Conservation (phyloP, 2,113 vertebrate species). For the Melanerpes formicivorus region DNA sequence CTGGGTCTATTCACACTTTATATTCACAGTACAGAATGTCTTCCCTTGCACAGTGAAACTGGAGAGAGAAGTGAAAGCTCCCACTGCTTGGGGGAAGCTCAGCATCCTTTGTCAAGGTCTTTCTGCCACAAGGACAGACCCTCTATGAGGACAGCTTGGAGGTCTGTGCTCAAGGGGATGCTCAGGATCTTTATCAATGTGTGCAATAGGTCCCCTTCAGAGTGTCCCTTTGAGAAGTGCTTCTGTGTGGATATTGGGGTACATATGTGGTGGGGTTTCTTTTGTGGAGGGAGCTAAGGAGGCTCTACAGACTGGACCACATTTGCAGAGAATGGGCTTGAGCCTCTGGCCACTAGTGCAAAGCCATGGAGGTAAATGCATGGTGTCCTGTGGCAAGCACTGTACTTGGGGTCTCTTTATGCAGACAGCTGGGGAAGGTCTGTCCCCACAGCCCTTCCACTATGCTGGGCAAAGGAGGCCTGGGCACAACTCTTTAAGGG, state of each 20-base stretch:
- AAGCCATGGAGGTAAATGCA: neutral
- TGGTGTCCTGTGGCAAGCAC: neutral
- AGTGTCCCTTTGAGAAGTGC: neutral
- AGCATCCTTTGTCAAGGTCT: neutral
- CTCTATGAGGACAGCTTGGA: neutral
- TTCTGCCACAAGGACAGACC: neutral
- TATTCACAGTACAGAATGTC: neutral
- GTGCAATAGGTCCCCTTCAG: neutral
- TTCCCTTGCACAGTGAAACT: neutral
- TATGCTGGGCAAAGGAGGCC: neutral
- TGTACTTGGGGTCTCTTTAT: neutral
- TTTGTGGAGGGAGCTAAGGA: neutral
- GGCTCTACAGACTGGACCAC: neutral
- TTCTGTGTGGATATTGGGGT: neutral
- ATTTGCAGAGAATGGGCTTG: neutral
- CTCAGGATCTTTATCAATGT: neutral
- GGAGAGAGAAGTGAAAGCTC: neutral
- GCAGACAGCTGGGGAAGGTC: neutral
- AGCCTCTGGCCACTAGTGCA: neutral
- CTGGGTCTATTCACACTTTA: neutral
- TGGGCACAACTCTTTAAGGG: neutral
- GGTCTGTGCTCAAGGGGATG: neutral
- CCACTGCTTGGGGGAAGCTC: neutral
- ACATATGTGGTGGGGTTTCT: neutral
- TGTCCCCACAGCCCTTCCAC: neutral